phyloP scores from a whole-genome alignment of 2,888 invertebrate species.

The Dyspetes luteomarginatus region DNA sequence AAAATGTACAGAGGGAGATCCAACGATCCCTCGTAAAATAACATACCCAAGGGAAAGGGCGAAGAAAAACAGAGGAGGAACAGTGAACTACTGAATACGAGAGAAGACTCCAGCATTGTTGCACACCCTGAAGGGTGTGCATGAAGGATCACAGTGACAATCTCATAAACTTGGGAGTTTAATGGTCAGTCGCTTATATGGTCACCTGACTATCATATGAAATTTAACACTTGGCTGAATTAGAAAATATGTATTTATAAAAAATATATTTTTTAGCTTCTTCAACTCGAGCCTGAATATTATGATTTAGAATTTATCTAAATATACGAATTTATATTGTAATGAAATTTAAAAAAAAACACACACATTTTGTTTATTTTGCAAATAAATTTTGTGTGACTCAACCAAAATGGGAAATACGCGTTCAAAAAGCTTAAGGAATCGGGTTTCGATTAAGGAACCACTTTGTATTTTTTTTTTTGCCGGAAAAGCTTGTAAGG shows the following conservation, averaged over 20 bases:
- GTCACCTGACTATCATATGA: background rate
- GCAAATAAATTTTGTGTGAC: too few species aligned
- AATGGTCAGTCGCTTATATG: background rate
- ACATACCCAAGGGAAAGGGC: background rate
- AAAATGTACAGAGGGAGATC: conserved; percentile 7
- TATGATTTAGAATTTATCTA: too few species aligned
- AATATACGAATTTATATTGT: too few species aligned
- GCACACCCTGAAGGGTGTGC: background rate
- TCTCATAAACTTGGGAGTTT: background rate
- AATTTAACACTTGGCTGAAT: background rate
- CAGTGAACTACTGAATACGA: conserved; percentile 33
- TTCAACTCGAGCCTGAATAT: too few species aligned
- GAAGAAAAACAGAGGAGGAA: background rate
- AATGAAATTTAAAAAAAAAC: too few species aligned
- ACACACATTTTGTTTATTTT: too few species aligned
- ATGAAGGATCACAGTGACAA: background rate
- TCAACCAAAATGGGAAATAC: too few species aligned
- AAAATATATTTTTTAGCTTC: too few species aligned
- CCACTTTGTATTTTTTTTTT: background rate
- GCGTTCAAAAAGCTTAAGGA: too few species aligned
- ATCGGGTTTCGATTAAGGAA: too few species aligned
- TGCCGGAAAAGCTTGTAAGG: background rate
- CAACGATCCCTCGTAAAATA: conserved; percentile 50
- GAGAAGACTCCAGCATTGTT: background rate
- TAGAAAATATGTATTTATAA: too few species aligned